Conservation (phyloP, 2,888 invertebrate species). For the Acrocyrtus sp. region DNA sequence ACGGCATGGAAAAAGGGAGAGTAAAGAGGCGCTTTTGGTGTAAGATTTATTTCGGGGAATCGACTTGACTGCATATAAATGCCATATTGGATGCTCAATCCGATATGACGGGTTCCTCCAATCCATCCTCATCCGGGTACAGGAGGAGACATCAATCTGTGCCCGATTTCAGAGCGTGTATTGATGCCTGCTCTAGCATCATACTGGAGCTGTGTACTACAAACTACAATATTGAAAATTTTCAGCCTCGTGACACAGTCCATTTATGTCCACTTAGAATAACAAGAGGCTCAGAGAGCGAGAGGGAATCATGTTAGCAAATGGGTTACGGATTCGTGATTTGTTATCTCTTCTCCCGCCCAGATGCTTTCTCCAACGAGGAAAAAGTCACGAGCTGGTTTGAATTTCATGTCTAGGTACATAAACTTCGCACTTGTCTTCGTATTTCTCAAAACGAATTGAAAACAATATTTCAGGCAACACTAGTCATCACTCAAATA, state of each 20-base stretch:
- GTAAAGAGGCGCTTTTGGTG: background rate
- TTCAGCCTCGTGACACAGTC: conserved; percentile 37
- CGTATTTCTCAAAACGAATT: no score
- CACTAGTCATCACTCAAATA: no score
- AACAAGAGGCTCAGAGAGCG: conserved; percentile 28
- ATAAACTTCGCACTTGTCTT: no score
- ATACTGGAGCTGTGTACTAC: no score
- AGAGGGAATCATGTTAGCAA: conserved; percentile 15
- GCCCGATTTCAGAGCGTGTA: conserved; percentile 17
- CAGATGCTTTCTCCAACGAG: no score
- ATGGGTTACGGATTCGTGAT: conserved; percentile 1
- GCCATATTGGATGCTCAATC: conserved; percentile 24
- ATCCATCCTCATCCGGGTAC: conserved; percentile 14
- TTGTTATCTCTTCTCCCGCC: no score
- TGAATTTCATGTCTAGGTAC: no score
- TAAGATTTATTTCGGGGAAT: no score
- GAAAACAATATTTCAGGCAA: no score
- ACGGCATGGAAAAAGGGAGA: background rate
- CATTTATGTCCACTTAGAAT: conserved; percentile 41
- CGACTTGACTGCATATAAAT: no score
- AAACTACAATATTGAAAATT: conserved; percentile 34
- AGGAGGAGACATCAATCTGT: conserved; percentile 32
- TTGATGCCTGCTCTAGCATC: conserved; percentile 27
- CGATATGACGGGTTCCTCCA: no score
- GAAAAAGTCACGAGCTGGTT: no score